Evolutionary conservation across 2,113 vertebrate species (phyloP), one percentile per base, ranked within the genome.

Genomic region (Paedocypris sp.): DNA sequence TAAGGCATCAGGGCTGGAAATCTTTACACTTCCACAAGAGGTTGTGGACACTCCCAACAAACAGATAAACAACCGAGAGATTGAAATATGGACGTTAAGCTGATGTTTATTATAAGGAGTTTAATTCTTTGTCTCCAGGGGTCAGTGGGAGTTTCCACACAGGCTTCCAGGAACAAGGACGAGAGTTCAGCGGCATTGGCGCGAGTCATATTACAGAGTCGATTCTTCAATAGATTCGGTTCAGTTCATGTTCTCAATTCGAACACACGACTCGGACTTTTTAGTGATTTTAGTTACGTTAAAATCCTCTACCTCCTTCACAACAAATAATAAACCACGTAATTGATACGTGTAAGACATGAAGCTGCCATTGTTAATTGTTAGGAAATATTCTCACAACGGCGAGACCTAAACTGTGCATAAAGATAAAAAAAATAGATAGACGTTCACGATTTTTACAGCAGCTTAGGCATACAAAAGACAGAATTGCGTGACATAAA

Each of bases 141-240:
- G 75, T 73, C 73, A 78, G 75, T 52, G 56, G 74, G 71, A 77
- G 79, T 81, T 82, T 71, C 79, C 52, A 82, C 79, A 79, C 77
- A 78, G 72, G 64, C 60, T 54, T 75, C 54, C 67, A 68, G 65
- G 67, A 70, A 73, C 69, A 61, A 51, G 19, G 68, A 65, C 43
- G 33, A 56, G 22, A 42, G 41, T 46, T 38, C 22, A 28, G 66
- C 26, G 33, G 35, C 3, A 41, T 4, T 19, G 15, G 15, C n/a
- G 9, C 23, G 16, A 41, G 11, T 56, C 15, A 26, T 12, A 36
- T 56, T n/a, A 58, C 1, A 0, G 54, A 58, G 32, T 28, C 39
- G 28, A 3, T n/a, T 58, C 39, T 56, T 56, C 2, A 41, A 52
- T 26, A 6, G n/a, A 19, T 0, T 1, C 3, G 36, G 41, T 9